Evolutionary conservation across 1,140 invertebrate species (phyloP), one percentile per base, ranked within the genome.

Genomic region (Bathynomus jamesi): DNA sequence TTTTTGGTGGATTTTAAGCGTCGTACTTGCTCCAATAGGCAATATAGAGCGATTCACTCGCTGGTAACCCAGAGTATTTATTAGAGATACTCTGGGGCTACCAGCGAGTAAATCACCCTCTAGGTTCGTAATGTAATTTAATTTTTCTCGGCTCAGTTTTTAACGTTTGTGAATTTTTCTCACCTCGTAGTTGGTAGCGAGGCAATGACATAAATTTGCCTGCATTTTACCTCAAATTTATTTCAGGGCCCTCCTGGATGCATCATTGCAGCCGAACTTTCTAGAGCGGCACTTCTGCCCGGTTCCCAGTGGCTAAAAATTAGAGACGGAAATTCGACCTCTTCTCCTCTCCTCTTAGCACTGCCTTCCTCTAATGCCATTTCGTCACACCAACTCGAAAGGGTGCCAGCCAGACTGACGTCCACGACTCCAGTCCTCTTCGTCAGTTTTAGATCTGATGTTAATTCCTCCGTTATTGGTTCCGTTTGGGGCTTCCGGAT

Each of bases 301-400:
- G 53, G 28, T 4, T 28, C 46, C 21, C 67, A 69, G 53, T 69
- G 67, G 67, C n/a, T 69, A n/a, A 69, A 69, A 61, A 61, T 69
- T 24, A 61, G 67, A 28, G 67, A 69, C 46, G 67, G 67, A 0
- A 69, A 61, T 28, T 61, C 17, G 2, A 11, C 53, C 3, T 61
- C 27, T 2, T 24, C 67, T n/a, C 67, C 67, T 28, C 11, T 69
- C 5, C 31, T 69, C 2, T 30, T 69, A 28, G 62, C 40, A 7
- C 28, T 69, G n/a, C 67, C 67, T n/a, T 61, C 53, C 13, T 53
- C 40, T 17, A 21, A 53, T 5, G 40, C 40, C 2, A 53, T 53
- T 17, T 53, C 21, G 40, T 21, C 40, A 53, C 11, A 17, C 7
- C 32, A 53, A 53, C 40, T 53, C 2, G 40, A 53, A 53, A 53